Conservation (phyloP, 2,888 invertebrate species). For the Standfussiana lucernea region DNA sequence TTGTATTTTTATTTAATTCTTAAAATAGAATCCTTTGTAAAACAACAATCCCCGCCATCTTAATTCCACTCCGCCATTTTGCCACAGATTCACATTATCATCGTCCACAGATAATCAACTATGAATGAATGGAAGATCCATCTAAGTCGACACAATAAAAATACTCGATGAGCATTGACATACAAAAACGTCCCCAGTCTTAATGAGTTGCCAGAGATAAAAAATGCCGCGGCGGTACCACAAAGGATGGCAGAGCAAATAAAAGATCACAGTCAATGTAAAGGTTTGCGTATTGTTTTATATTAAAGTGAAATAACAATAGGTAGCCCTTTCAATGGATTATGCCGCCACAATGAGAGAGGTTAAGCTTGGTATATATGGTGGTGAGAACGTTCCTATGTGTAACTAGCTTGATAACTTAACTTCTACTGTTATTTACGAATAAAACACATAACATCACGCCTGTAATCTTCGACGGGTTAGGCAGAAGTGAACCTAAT, state of each 20-base stretch:
- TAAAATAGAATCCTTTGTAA: slow-evolving; percentile 7
- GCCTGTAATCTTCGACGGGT: too few species aligned
- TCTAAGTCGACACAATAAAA: slow-evolving; percentile 74
- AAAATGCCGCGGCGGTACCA: slow-evolving; percentile 85
- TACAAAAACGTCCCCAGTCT: slow-evolving; percentile 71
- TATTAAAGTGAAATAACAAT: slow-evolving; percentile 90
- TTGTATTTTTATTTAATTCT: neutral
- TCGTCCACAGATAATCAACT: slow-evolving; percentile 61
- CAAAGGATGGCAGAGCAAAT: slow-evolving; percentile 85
- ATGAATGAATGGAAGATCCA: slow-evolving; percentile 71
- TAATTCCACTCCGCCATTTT: slow-evolving; percentile 49
- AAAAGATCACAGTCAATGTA: slow-evolving; percentile 84
- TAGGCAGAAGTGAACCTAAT: too few species aligned
- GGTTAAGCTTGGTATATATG: slow-evolving; percentile 76
- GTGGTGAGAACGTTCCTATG: slow-evolving; percentile 49
- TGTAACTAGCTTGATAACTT: neutral
- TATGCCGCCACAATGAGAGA: slow-evolving; percentile 88
- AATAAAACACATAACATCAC: neutral
- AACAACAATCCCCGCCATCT: slow-evolving; percentile 15
- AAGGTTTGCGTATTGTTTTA: slow-evolving; percentile 89
- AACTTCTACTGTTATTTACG: neutral
- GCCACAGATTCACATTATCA: slow-evolving; percentile 45
- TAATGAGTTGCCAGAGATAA: slow-evolving; percentile 87
- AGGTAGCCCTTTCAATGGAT: slow-evolving; percentile 90
- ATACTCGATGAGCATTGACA: slow-evolving; percentile 71